Percentiles rank a stretch among this genome's conserved stretches.
Conservation (phyloP, 92 coral and sea anemone genomes). For the Heteractis magnifica region DNA sequence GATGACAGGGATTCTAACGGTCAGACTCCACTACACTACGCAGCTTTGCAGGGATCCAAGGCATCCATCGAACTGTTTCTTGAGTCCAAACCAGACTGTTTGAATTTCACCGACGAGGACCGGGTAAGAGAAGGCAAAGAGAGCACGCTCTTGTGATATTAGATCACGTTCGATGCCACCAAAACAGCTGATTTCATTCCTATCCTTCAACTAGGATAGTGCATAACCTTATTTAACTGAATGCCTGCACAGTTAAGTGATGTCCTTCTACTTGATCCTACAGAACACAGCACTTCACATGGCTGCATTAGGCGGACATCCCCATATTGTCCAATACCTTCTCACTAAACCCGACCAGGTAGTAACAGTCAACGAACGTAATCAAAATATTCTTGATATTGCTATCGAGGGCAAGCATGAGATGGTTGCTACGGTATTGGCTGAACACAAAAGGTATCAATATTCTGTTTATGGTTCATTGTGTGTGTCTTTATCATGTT, state of each 20-base stretch:
- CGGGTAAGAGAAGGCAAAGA: slow-evolving; percentile 40
- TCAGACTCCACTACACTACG: slow-evolving; percentile 85
- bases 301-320: slow-evolving; percentile 90
- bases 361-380: slow-evolving; percentile 85
- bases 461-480: neutral
- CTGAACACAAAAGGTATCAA: slow-evolving; percentile 67
- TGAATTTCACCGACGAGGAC: slow-evolving; percentile 72
- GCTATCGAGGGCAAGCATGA: slow-evolving; percentile 87
- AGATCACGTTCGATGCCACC: neutral
- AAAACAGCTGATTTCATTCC: too few relatives aligned
- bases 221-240: too few relatives aligned
- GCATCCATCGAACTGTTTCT: slow-evolving; percentile 70
- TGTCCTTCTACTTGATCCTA: neutral
- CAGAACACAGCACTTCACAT: slow-evolving; percentile 85
- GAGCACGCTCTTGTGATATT: too few relatives aligned
- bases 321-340: slow-evolving; percentile 61
- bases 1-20: slow-evolving; percentile 69
- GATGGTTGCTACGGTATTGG: slow-evolving; percentile 83
- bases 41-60: slow-evolving; percentile 74
- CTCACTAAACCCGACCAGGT: slow-evolving; percentile 80
- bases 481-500: neutral
- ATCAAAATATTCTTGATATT: slow-evolving; percentile 80
- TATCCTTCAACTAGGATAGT: too few relatives aligned
- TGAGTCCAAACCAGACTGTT: slow-evolving; percentile 71
- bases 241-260: neutral